A percentile compares a stretch with the other conserved stretches of the same genome.
phyloP scores from a whole-genome alignment of 2,113 vertebrate species.

The Embiotoca jacksoni region DNA sequence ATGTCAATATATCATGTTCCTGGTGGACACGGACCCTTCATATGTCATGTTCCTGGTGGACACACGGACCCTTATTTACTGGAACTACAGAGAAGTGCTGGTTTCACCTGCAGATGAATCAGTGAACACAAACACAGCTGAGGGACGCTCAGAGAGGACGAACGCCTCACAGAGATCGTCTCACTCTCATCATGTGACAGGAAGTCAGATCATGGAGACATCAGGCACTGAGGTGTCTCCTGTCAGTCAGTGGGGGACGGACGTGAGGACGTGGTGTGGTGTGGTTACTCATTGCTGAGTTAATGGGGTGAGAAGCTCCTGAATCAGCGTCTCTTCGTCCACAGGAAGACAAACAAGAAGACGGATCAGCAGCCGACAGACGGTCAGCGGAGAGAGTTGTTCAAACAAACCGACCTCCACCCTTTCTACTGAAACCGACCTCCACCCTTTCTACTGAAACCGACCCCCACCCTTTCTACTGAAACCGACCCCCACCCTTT shows the following conservation, averaged over 20 bases:
- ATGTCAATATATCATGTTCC: slow-evolving; percentile 42
- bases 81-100: slow-evolving; percentile 15
- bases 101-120: slow-evolving; percentile 6
- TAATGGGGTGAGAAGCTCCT: slow-evolving; percentile 85
- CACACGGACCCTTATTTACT: slow-evolving; percentile 39
- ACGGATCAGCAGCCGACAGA: slow-evolving; percentile 58
- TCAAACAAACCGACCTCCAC: too few relatives aligned
- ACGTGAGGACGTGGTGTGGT: slow-evolving; percentile 1
- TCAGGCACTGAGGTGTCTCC: too few relatives aligned
- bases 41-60: background rate
- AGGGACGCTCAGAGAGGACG: too few relatives aligned
- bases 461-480: too few relatives aligned
- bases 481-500: too few relatives aligned
- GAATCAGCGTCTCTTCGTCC: slow-evolving; percentile 83
- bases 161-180: too few relatives aligned
- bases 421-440: too few relatives aligned
- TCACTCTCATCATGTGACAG: background rate
- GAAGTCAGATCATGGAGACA: background rate
- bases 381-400: slow-evolving; percentile 44
- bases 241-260: too few relatives aligned
- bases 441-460: too few relatives aligned
- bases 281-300: slow-evolving; percentile 87
- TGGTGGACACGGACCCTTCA: slow-evolving; percentile 38
- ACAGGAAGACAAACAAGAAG: slow-evolving; percentile 79
- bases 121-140: slow-evolving; percentile 5